These are phyloP conservation scores for Colinus virginianus DNA, from an alignment of 2,113 vertebrate genomes.

Conservation along the genomic window DNA sequence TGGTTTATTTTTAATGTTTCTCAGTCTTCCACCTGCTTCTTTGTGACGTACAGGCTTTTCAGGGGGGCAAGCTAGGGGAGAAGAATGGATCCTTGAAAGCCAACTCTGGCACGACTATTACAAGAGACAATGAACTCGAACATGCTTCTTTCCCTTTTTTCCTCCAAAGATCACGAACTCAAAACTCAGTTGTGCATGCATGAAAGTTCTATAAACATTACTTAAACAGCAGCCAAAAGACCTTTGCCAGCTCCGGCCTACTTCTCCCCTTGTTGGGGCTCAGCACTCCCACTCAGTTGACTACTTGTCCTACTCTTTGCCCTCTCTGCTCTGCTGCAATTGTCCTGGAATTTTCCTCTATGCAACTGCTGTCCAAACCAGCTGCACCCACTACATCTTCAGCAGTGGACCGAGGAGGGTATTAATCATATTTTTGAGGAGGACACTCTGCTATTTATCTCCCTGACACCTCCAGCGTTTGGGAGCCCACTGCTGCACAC, in stretches of 20 bases:
- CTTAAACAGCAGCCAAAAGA: constrained; percentile 65
- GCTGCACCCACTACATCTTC: constrained; percentile 99
- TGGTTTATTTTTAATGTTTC: not conserved
- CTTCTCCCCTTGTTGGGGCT: constrained; percentile 51
- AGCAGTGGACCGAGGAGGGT: constrained; percentile 97
- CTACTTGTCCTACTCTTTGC: constrained; percentile 96
- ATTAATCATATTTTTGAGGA: constrained; percentile 99
- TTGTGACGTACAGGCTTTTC: not conserved
- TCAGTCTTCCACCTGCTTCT: constrained; percentile 2
- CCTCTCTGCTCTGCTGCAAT: constrained; percentile 94
- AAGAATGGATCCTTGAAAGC: constrained; percentile 31
- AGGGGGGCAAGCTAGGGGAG: not conserved
- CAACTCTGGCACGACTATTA: constrained; percentile 31
- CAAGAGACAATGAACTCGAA: constrained; percentile 57
- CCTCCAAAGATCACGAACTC: constrained; percentile 41
- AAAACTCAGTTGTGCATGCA: constrained; percentile 63
- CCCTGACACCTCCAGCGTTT: constrained; percentile 97
- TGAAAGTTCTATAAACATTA: constrained; percentile 65
- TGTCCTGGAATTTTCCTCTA: constrained; percentile 88
- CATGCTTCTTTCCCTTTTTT: constrained; percentile 51
- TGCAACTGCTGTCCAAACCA: constrained; percentile 96
- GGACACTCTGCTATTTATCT: constrained; percentile 99
- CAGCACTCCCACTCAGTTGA: constrained; percentile 77
- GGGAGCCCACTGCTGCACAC: constrained; percentile 95
- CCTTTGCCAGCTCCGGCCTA: constrained; percentile 53